Evolutionary conservation across 1,140 invertebrate species (phyloP), one percentile per base, ranked within the genome.

Genomic region (Micrasema longulum): DNA sequence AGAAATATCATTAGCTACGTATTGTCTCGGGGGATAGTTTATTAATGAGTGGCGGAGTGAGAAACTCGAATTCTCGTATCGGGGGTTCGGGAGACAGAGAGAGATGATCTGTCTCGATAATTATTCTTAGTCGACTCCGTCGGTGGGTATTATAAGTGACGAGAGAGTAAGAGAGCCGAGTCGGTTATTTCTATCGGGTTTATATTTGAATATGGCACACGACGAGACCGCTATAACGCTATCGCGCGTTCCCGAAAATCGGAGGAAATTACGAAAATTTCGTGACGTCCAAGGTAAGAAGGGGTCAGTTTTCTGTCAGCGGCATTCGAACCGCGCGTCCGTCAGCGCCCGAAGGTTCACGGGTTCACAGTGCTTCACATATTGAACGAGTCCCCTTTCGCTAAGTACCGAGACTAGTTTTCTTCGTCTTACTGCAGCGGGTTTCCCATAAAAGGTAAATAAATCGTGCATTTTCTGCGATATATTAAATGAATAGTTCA

Each of bases 161-260:
- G 60, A 64, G 60, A 16, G 60, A 38, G 41, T 22, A 41, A 26
- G 60, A 64, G 43, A 64, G 12, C 23, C 3, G 60, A 60, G 55
- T 20, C 20, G 69, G 22, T 64, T 74, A 74, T 74, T 74, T 75
- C 41, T 45, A 69, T 55, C 73, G 7, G 18, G 65, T 66, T 65
- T 72, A 75, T 75, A 71, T 74, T 71, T 66, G 72, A 74, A 65
- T 62, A 72, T 69, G 70, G 66, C 74, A 70, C 73, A 43, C 57
- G 14, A 26, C 69, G 63, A 50, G 57, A 64, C 14, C 62, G 57
- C 38, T 50, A 62, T 68, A 71, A 68, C 69, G 18, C 55, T 57
- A 31, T 60, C 36, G 57, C 70, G n/a, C 63, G 50, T 67, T 74
- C 41, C 67, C 62, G 53, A 68, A 74, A 74, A 67, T 31, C 48